Evolutionary conservation across 1,140 invertebrate genomes (phyloP).

Genomic region (Drosophila teissieri): DNA sequence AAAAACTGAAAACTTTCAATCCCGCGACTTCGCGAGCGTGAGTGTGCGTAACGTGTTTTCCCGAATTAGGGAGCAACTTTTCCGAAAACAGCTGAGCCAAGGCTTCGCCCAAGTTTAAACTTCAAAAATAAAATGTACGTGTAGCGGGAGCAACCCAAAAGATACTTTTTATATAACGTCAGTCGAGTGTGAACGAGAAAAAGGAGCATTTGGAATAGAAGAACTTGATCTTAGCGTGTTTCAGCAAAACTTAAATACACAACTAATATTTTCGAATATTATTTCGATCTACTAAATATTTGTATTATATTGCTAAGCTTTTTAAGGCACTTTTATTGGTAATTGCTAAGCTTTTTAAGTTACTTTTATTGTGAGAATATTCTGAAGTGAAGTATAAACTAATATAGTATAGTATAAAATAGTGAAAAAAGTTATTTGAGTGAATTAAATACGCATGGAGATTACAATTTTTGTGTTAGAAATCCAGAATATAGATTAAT

Average conservation of each 20-base stretch:
- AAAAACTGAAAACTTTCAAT: conserved; percentile 41
- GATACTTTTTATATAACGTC: conserved; percentile 34
- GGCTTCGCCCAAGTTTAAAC: conserved; percentile 22
- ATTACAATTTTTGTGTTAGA: no score
- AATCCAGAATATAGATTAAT: no score
- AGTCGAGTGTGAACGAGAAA: conserved; percentile 15
- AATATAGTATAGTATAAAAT: no score
- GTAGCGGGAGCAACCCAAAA: conserved; percentile 9
- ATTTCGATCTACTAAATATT: no score
- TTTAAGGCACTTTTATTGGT: no score
- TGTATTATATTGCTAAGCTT: no score
- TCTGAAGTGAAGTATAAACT: no score
- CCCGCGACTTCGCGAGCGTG: conserved; percentile 24
- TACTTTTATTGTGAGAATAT: no score
- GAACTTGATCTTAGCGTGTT: not conserved
- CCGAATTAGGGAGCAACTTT: conserved; percentile 32
- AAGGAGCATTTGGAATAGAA: not conserved
- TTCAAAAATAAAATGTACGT: conserved; percentile 42
- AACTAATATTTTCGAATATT: not conserved
- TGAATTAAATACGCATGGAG: no score
- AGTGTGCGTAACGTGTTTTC: conserved; percentile 38
- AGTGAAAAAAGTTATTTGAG: no score
- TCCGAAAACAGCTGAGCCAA: conserved; percentile 42
- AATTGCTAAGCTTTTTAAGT: no score
- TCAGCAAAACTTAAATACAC: not conserved